Evolutionary conservation across 1,140 invertebrate genomes (phyloP), one percentile per base, ranked within the genome.

Genomic region (Ceratina japonica): DNA sequence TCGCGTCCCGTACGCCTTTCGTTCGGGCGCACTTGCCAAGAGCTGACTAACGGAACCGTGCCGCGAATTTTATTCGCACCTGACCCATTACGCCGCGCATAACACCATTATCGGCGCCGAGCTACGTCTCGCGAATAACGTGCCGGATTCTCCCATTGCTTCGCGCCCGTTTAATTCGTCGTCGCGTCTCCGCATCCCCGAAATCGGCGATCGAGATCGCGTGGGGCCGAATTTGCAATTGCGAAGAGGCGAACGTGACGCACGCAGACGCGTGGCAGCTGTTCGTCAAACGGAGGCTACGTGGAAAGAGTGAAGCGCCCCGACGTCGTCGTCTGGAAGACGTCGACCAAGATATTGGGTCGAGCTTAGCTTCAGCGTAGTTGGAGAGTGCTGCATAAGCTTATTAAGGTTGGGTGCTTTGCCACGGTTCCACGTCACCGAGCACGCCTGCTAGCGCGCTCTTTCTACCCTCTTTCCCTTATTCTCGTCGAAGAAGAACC

Each of bases 341-440:
- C 68, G 78, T 73, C 74, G 78, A 82, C 54, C 37, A 78, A 75
- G 79, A 84, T 81, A 79, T 87, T 66, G 81, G 82, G 81, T 85
- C 61, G 79, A 80, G 81, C 70, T 87, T 76, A 79, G 75, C 73
- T 71, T 72, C 85, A 84, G 79, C 87, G 78, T 79, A 81, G 86
- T 88, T 86, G 65, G 87, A 91, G 89, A 90, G 87, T 92, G 91
- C 90, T 91, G 91, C 90, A 91, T 92, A 91, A 91, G 90, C 91
- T 91, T 92, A 91, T 92, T 91, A 91, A 82, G 85, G 82, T 73
- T 81, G 68, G 77, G 71, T 77, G 82, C 75, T 84, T 79, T 75
- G 83, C 83, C 80, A 69, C 72, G 79, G 59, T 81, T 78, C 79
- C 27, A 68, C 66, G 71, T 79, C 77, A 73, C 77, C 77, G 71